Evolutionary conservation across 2,888 invertebrate genomes (phyloP).

Genomic region (Mactromeris polynyma): DNA sequence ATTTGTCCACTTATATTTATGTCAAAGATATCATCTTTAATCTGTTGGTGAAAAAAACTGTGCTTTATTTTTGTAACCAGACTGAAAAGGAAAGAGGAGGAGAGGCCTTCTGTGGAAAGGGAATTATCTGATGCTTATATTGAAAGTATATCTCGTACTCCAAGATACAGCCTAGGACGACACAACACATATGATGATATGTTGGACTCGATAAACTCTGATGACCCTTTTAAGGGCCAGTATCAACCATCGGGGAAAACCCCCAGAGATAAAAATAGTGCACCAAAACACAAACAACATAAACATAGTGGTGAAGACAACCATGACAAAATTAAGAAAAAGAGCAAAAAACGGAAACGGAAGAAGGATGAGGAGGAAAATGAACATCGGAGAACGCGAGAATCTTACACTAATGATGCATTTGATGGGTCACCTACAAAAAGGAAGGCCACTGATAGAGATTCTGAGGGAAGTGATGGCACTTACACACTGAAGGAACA

Average conservation of each 20-base stretch:
- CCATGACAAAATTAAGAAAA: conserved; percentile 39
- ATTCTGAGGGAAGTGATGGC: conserved; percentile 74
- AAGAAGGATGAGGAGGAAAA: conserved; percentile 37
- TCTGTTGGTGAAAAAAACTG: background rate
- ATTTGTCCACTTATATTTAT: too few relatives aligned
- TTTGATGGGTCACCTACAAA: conserved; percentile 26
- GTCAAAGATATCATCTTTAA: too few relatives aligned
- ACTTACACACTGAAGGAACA: conserved; percentile 68
- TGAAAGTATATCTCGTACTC: conserved; percentile 71
- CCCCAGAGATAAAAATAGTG: conserved; percentile 39
- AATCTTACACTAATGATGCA: conserved; percentile 48
- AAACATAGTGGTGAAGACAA: conserved; percentile 47
- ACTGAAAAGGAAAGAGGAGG: conserved; percentile 52
- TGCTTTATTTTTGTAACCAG: conserved; percentile 24
- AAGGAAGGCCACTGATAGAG: conserved; percentile 53
- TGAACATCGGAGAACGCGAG: conserved; percentile 20
- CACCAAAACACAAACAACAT: conserved; percentile 51
- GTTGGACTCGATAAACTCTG: conserved; percentile 64
- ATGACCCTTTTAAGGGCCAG: conserved; percentile 75
- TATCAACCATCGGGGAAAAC: conserved; percentile 73
- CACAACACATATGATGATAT: conserved; percentile 75
- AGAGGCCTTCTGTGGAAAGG: conserved; percentile 52
- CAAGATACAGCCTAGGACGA: conserved; percentile 67
- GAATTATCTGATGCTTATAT: conserved; percentile 74
- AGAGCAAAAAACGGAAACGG: conserved; percentile 62